Evolutionary conservation across 2,113 vertebrate genomes (phyloP).

Genomic region (Aleadryas rufinucha): DNA sequence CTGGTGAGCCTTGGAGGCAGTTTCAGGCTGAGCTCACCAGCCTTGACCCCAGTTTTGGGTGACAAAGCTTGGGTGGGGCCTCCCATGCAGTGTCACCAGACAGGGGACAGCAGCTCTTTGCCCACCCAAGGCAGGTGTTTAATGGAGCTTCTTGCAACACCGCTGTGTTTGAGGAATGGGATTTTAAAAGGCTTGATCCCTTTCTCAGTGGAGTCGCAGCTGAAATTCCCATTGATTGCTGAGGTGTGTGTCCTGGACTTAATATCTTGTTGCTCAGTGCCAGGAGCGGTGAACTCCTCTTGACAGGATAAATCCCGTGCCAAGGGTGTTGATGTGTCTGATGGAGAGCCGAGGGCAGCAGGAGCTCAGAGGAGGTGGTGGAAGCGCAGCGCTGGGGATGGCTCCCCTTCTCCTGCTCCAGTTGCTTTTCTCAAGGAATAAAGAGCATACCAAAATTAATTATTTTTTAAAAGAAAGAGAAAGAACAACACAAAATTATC

Average conservation of each 20-base stretch:
- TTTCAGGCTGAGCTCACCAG: not conserved
- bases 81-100: fast-evolving
- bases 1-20: not conserved
- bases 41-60: not conserved
- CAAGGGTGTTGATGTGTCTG: not conserved
- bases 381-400: fast-evolving
- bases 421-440: not conserved
- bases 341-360: not conserved
- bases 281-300: not conserved
- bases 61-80: fast-evolving
- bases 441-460: not conserved
- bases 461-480: not conserved
- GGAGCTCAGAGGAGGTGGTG: not conserved
- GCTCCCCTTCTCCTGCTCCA: not conserved
- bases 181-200: not conserved
- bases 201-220: not conserved
- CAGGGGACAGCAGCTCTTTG: not conserved
- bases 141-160: not conserved
- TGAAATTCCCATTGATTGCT: not conserved
- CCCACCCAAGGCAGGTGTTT: not conserved
- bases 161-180: not conserved
- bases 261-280: not conserved
- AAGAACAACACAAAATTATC: not conserved
- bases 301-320: not conserved
- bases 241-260: not conserved